phyloP scores from a whole-genome alignment of 2,797 vertebrate species.

The Pseudochirops corinnae region DNA sequence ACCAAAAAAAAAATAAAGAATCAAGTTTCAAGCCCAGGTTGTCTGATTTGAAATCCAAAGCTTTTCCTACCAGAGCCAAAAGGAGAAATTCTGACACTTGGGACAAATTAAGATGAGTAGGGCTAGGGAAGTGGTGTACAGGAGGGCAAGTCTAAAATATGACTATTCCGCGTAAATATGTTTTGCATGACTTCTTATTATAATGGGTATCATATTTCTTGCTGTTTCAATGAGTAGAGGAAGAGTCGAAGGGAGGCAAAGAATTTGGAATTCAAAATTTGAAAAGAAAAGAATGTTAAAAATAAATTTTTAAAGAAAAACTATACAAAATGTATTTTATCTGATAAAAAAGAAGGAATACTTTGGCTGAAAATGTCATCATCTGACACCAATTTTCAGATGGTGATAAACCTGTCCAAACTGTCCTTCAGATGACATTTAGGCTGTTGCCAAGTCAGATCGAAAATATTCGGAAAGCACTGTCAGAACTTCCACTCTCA shows the following conservation, averaged over 20 bases:
- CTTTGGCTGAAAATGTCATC: neutral
- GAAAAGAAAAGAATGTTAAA: neutral
- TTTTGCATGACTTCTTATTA: no score
- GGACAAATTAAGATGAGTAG: no score
- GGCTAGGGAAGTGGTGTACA: no score
- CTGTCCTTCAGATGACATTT: neutral
- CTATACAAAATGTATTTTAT: neutral
- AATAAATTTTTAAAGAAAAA: neutral
- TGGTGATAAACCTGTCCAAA: neutral
- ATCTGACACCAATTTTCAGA: neutral
- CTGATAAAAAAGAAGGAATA: neutral
- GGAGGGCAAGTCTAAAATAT: no score
- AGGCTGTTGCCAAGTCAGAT: neutral
- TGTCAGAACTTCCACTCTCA: neutral
- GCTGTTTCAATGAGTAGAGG: no score
- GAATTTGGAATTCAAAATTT: no score
- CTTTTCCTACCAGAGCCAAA: neutral
- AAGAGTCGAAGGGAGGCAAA: no score
- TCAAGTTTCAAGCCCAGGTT: neutral
- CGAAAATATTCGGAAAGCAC: neutral
- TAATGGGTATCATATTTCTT: no score
- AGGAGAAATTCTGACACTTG: no score
- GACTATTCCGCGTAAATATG: no score
- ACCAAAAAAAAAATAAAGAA: neutral
- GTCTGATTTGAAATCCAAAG: neutral